Conservation (phyloP, 2,888 invertebrate genomes). For the Coelopa pilipes region DNA sequence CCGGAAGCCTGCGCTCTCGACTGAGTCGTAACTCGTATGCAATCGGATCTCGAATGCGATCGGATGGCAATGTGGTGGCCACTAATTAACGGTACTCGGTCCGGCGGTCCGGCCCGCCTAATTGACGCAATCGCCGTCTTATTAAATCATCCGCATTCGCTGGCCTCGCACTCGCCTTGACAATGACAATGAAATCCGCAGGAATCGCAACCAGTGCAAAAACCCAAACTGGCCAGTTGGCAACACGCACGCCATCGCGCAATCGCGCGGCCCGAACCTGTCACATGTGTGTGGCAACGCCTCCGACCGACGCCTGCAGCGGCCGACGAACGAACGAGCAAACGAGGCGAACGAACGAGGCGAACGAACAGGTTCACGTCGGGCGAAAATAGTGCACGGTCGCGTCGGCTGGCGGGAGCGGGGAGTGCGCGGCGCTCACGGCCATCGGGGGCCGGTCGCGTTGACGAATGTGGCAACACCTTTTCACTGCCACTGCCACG, state of each 20-base stretch:
- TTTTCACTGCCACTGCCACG: neutral
- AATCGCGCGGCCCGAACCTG: neutral
- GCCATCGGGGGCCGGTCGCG: conserved; percentile 7
- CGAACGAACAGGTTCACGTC: conserved; percentile 11
- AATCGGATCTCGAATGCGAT: too few species aligned
- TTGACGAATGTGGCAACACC: conserved; percentile 13
- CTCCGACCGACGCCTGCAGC: neutral
- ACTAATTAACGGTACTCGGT: neutral
- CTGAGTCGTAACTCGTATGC: too few species aligned
- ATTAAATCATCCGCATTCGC: conserved; percentile 7
- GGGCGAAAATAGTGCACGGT: neutral
- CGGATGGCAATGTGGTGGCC: too few species aligned
- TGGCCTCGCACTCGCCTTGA: conserved; percentile 18
- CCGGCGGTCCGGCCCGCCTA: neutral
- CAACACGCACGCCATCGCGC: neutral
- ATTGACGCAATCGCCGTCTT: conserved; percentile 16
- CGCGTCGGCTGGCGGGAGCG: too few species aligned
- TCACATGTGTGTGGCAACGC: too few species aligned
- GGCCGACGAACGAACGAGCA: neutral
- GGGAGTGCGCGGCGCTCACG: too few species aligned
- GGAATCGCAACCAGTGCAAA: neutral
- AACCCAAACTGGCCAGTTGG: neutral
- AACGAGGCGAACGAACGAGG: too few species aligned
- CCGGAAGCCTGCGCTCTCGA: too few species aligned
- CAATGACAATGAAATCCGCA: too few species aligned